Conservation (phyloP, 1,140 invertebrate genomes). For the silkworm (Bombyx mori) region DNA sequence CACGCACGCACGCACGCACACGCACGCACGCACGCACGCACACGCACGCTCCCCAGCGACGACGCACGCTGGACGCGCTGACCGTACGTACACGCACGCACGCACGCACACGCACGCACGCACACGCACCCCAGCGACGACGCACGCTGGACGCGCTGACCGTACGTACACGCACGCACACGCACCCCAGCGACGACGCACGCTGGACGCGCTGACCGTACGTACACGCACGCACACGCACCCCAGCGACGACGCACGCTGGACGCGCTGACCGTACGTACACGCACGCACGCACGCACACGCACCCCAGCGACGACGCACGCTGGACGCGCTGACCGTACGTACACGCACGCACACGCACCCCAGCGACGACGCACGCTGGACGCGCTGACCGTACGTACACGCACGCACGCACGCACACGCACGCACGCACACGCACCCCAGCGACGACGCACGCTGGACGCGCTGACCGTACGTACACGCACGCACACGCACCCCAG, state of each 20-base stretch:
- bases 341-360: slow-evolving; percentile 75
- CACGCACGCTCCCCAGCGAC: not conserved
- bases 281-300: slow-evolving; percentile 46
- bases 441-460: not conserved
- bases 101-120: not conserved
- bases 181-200: not conserved
- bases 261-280: not conserved
- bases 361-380: not conserved
- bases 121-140: not conserved
- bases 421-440: not conserved
- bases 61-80: too few relatives aligned
- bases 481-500: not conserved
- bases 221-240: not conserved
- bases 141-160: too few relatives aligned
- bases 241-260: not conserved
- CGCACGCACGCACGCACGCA: not conserved
- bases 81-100: not conserved
- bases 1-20: slow-evolving; percentile 59
- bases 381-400: not conserved
- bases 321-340: slow-evolving; percentile 76
- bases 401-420: slow-evolving; percentile 59
- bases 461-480: not conserved
- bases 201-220: too few relatives aligned
- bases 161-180: not conserved
- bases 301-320: slow-evolving; percentile 95